Conservation (phyloP, 1,140 invertebrate genomes). For the Papilio dardanus region DNA sequence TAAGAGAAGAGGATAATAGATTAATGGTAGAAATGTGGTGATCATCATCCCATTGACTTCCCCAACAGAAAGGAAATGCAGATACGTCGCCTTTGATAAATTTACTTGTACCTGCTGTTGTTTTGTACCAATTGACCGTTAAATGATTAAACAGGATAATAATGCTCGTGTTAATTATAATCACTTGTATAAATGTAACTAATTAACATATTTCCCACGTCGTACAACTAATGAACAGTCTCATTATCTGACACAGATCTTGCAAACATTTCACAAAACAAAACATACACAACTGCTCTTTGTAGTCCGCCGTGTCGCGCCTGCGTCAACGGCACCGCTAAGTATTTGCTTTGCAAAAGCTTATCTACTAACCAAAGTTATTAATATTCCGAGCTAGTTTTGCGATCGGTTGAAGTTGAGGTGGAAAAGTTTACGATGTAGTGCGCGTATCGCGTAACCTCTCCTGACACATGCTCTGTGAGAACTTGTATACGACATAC, state of each 20-base stretch:
- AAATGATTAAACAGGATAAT: neutral
- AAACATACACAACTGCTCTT: too few species aligned
- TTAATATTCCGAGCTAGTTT: constrained; percentile 1
- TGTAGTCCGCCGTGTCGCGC: neutral
- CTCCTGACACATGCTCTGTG: neutral
- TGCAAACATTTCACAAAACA: too few species aligned
- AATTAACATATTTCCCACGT: too few species aligned
- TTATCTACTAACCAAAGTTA: neutral
- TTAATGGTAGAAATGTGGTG: too few species aligned
- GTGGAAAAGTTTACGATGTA: neutral
- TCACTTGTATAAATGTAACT: neutral
- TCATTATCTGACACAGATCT: too few species aligned
- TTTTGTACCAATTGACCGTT: too few species aligned
- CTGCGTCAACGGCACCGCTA: neutral
- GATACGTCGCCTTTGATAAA: too few species aligned
- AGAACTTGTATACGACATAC: neutral
- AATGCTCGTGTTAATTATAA: neutral
- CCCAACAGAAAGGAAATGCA: too few species aligned
- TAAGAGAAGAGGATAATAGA: too few species aligned
- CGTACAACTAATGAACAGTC: too few species aligned
- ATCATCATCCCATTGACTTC: too few species aligned
- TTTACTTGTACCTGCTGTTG: too few species aligned
- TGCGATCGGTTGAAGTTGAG: neutral
- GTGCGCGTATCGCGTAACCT: neutral
- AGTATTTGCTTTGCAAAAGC: neutral